A percentile compares a stretch with the other conserved stretches of the same genome.
Conservation (phyloP, 2,113 vertebrate genomes). For the Vombatus ursinus region DNA sequence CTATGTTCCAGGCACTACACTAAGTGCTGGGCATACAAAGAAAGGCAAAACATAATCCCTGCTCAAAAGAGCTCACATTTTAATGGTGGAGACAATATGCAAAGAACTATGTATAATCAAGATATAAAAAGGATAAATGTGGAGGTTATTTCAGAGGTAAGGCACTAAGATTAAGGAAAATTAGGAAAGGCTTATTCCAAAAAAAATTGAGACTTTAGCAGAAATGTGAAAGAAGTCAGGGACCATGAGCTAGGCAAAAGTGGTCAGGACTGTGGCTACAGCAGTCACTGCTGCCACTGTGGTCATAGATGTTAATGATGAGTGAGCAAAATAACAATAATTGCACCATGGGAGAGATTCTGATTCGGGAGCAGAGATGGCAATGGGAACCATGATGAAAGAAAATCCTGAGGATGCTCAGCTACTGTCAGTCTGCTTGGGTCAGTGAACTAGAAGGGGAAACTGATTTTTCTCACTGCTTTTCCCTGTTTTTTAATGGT, state of each 20-base stretch:
- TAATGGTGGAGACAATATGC: neutral
- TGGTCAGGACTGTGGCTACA: neutral
- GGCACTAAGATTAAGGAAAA: neutral
- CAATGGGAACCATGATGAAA: too few species aligned
- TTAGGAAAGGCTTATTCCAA: neutral
- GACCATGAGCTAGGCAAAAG: neutral
- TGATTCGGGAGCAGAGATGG: too few species aligned
- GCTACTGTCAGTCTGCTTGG: neutral
- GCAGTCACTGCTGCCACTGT: too few species aligned
- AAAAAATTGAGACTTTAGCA: neutral
- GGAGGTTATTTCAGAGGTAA: neutral
- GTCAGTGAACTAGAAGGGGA: neutral
- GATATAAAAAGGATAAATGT: neutral
- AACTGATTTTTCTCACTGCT: neutral
- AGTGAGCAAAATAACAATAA: too few species aligned
- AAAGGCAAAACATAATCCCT: neutral
- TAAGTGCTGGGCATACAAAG: neutral
- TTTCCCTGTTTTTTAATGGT: neutral
- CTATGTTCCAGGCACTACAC: neutral
- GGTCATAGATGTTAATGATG: too few species aligned
- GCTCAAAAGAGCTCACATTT: neutral
- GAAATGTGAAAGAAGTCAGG: neutral
- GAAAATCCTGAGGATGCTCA: neutral
- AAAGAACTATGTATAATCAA: neutral
- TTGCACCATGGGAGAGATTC: too few species aligned